Base-by-base conservation (phyloP, 2,113 vertebrate species). In the Protomyctophum bolini region DNA sequence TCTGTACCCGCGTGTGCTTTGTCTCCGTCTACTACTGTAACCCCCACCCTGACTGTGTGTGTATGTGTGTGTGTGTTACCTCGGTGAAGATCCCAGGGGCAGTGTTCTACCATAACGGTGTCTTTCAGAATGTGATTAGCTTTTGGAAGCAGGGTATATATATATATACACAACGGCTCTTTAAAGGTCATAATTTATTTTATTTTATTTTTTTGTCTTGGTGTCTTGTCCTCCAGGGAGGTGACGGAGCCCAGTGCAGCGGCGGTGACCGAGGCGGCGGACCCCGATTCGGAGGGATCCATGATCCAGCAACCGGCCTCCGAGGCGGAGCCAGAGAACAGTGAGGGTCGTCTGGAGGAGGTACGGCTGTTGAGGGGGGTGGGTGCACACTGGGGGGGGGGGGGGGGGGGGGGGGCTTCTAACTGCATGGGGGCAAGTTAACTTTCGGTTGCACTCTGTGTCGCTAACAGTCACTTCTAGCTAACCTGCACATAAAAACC, bases 241-340 rank as follows among this genome's bases (percentile, higher is more conserved):
- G 89, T 94, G 74, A 89, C 92, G 0, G 91, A 93, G 82, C 88
- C 92, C 61, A 90, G 90, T 55, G 84, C 88, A 45, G 86, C 91
- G 0, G 86, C 92, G 0, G 82, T 89, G 64, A 91, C 90, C 1
- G 91, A 94, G 81, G 88, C 83, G 81, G 88, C 83, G 75, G 91
- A 93, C 58, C 86, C 88, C 0, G 88, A 90, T 64, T 83, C 87
- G 0, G 89, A 91, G 85, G 86, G 88, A 64, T 76, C 91, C 52
- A 71, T 80, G 77, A 83, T 87, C 54, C 84, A 90, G 74, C 83
- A 91, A 74, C 83, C 92, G 11, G 88, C 83, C 12, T 76, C 89
- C 1, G 87, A 86, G 71, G 87, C 85, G 12, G 87, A 89, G 70
- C 84, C 88, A 4, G 91, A 91, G 61, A 84, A 81, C 78, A 88